Evolutionary conservation across 2,797 vertebrate species (phyloP).

Genomic region (Acropternis orthonyx): DNA sequence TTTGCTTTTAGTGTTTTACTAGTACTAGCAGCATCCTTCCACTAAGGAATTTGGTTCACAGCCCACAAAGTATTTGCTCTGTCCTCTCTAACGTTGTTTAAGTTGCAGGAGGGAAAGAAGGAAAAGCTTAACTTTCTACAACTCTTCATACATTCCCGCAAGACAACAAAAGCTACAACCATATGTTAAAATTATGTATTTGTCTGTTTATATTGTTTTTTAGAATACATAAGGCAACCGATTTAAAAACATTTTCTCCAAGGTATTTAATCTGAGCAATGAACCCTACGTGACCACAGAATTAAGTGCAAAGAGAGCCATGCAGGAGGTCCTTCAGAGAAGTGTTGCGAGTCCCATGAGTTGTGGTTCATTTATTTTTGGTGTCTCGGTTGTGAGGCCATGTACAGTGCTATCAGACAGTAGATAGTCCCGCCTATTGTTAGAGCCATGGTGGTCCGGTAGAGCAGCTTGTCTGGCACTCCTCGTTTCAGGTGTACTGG

Average conservation of each 20-base stretch:
- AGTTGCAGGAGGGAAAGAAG: background rate
- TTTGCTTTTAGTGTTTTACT: background rate
- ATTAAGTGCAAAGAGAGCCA: background rate
- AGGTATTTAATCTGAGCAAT: background rate
- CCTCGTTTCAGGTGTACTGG: conserved; percentile 91
- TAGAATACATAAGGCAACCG: background rate
- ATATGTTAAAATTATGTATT: background rate
- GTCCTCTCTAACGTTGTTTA: background rate
- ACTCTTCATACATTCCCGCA: background rate
- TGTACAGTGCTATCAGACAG: conserved; percentile 90
- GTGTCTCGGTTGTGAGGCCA: conserved; percentile 86
- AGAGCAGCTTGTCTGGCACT: conserved; percentile 88
- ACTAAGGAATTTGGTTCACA: background rate
- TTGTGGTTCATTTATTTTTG: conserved; percentile 54
- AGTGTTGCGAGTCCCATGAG: background rate
- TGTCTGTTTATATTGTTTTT: background rate
- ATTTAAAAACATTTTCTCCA: background rate
- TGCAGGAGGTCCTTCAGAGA: background rate
- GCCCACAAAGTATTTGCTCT: background rate
- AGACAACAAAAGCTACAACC: conserved; percentile 3
- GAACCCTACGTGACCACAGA: background rate
- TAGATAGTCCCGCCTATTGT: conserved; percentile 90
- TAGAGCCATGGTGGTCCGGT: conserved; percentile 96
- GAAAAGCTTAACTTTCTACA: background rate
- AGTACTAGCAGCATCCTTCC: background rate